Evolutionary conservation across 2,113 vertebrate genomes (phyloP), one percentile per base, ranked within the genome.

Genomic region (Diphyllodes magnificus): DNA sequence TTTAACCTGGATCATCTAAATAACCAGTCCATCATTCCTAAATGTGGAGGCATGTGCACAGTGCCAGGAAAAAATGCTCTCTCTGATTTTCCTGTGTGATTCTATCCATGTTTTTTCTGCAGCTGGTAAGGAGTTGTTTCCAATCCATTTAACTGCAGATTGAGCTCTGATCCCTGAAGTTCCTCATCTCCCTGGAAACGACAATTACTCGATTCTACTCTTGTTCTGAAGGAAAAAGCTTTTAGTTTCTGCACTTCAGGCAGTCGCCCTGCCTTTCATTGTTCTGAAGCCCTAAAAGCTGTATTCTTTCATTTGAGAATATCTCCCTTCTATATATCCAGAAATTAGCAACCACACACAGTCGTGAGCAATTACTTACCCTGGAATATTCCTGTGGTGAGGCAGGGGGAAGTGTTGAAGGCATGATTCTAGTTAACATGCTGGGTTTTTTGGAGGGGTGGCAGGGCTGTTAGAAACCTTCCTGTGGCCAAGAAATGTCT

Each of bases 61-160:
- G 70, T 73, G 60, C 80, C 27, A 33, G 81, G 88, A 95, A 94
- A 96, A 95, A 97, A 95, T 51, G 72, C 51, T 37, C 73, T 88
- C 90, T 89, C 80, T 96, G 95, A 91, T 97, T 95, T 96, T 97
- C 90, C 80, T 87, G 21, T 92, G 90, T 93, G 88, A 92, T 95
- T 97, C 95, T 97, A 92, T 97, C 92, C 59, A 39, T 92, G 65
- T 96, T 95, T 95, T 81, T 93, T 94, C 90, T 96, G 86, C 75
- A 84, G 90, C 94, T 96, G 88, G 50, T 93, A 95, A 91, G 79
- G 91, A 93, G 94, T 97, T 97, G 82, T 97, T 98, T 98, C 97
- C 97, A 98, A 96, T 96, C 97, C 97, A 98, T 98, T 98, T 98
- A 98, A 96, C 98, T 97, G 96, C 95, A 98, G 97, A 97, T 97